Conservation (phyloP, 2,113 vertebrate genomes). For the Paratilapia polleni region DNA sequence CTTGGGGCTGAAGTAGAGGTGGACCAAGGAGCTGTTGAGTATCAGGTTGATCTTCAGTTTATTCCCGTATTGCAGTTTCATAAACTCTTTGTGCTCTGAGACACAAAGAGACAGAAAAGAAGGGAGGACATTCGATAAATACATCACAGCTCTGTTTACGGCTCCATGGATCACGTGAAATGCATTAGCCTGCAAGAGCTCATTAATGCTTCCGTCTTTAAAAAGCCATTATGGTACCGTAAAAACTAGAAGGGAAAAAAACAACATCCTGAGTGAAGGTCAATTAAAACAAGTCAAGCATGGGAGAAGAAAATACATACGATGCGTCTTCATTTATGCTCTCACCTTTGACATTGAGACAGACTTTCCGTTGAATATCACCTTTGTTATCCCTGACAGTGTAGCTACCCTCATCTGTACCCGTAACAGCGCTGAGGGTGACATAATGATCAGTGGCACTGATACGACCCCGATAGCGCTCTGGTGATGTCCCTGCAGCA, state of each 20-base stretch:
- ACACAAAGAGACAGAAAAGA: constrained; percentile 17
- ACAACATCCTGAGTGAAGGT: constrained; percentile 28
- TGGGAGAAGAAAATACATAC: not conserved
- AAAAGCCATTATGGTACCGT: constrained; percentile 46
- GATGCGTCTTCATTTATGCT: not conserved
- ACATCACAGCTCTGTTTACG: constrained; percentile 11
- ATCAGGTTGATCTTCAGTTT: constrained; percentile 79
- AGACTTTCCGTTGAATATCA: constrained; percentile 69
- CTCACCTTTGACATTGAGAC: constrained; percentile 82
- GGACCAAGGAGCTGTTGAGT: constrained; percentile 74
- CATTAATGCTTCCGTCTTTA: constrained; percentile 57
- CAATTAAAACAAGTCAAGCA: not conserved
- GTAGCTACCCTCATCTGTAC: constrained; percentile 80
- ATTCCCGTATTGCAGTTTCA: constrained; percentile 31
- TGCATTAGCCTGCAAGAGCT: constrained; percentile 30
- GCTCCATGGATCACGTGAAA: constrained; percentile 32
- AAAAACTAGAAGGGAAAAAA: constrained; percentile 4
- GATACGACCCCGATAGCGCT: constrained; percentile 67
- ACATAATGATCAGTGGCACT: constrained; percentile 33
- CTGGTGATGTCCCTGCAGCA: not conserved
- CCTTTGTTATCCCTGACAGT: constrained; percentile 63
- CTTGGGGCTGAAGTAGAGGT: constrained; percentile 63
- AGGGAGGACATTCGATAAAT: constrained; percentile 15
- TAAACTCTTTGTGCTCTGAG: constrained; percentile 73
- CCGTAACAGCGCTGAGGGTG: constrained; percentile 63